These are phyloP conservation scores for Polyploca ridens DNA, from an alignment of 2,888 invertebrate species.

Conservation along the genomic window DNA sequence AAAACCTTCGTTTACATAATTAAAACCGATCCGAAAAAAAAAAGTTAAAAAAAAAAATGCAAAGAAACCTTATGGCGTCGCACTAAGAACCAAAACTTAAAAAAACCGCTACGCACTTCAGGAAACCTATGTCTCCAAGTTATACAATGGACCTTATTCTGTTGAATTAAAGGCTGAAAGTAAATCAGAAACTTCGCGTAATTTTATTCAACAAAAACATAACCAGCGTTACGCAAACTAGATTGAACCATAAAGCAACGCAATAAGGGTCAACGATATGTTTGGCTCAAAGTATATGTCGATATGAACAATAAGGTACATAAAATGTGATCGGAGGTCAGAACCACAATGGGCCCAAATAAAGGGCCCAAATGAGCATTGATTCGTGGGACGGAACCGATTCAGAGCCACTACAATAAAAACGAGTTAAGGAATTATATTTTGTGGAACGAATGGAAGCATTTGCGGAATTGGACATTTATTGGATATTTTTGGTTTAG, in stretches of 20 bases:
- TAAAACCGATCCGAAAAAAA: neutral
- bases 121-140: too few relatives aligned
- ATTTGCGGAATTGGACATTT: neutral
- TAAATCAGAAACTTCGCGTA: neutral
- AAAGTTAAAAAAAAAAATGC: neutral
- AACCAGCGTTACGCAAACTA: neutral
- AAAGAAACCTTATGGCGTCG: neutral
- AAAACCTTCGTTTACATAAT: neutral
- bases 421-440: neutral
- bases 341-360: neutral
- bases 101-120: too few relatives aligned
- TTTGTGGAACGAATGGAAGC: constrained; percentile 1
- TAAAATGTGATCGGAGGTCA: constrained; percentile 6
- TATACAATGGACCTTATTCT: neutral
- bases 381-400: constrained; percentile 4
- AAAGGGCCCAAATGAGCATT: constrained; percentile 3
- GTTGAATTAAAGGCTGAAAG: neutral
- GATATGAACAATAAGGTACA: neutral
- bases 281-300: neutral
- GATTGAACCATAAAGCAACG: neutral
- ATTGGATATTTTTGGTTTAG: neutral
- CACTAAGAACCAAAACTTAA: neutral
- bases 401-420: neutral
- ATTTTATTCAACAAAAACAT: neutral
- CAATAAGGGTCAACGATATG: neutral